Evolutionary conservation across 2,113 vertebrate genomes (phyloP).

Genomic region (Vidua macroura): DNA sequence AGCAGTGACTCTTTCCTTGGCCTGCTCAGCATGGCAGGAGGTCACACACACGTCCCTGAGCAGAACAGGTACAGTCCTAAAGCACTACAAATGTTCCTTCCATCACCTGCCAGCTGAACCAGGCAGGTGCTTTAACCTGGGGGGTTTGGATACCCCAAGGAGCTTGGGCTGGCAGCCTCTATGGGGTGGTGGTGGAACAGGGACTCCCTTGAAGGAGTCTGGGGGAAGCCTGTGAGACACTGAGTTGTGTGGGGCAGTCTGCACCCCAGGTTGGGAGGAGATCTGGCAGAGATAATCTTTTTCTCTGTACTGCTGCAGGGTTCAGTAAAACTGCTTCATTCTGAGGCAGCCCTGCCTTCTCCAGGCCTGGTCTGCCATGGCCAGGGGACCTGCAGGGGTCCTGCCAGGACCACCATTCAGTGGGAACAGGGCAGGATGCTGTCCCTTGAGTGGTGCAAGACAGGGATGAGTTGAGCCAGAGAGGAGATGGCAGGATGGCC

Average conservation of each 20-base stretch:
- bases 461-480: not conserved
- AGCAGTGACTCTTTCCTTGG: not conserved
- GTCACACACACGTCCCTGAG: not conserved
- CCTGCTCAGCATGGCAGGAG: not conserved
- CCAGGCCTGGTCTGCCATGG: fast-evolving
- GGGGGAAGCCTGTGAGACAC: not conserved
- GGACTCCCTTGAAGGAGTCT: not conserved
- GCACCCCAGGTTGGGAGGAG: not conserved
- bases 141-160: not conserved
- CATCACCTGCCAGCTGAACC: not conserved
- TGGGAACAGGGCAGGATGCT: fast-evolving
- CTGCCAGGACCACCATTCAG: not conserved
- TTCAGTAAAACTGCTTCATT: not conserved
- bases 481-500: not conserved
- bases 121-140: not conserved
- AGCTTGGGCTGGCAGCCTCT: not conserved
- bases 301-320: not conserved
- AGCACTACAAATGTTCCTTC: not conserved
- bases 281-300: not conserved
- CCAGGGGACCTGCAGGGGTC: fast-evolving
- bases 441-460: not conserved
- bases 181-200: not conserved
- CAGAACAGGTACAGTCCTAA: not conserved
- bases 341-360: not conserved
- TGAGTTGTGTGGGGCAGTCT: not conserved